Evolutionary conservation across 2,113 vertebrate genomes (phyloP).

Genomic region (Calonectris borealis): DNA sequence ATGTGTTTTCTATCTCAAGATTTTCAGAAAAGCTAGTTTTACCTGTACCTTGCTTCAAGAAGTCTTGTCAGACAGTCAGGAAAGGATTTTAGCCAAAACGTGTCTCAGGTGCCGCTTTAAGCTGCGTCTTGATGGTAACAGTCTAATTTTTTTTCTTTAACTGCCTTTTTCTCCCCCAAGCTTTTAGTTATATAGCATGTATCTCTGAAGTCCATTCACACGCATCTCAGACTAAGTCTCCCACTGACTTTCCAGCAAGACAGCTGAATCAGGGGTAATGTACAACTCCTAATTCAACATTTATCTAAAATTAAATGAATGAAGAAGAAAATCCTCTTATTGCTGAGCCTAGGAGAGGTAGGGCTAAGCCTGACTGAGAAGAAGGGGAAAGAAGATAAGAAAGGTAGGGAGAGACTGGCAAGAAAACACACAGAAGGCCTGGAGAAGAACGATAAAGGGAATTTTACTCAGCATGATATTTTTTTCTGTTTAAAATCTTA

Average conservation of each 20-base stretch:
- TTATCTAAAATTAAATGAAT: slow-evolving; percentile 64
- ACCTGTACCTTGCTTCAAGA: neutral
- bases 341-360: slow-evolving; percentile 21
- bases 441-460: slow-evolving; percentile 31
- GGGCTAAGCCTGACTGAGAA: slow-evolving; percentile 42
- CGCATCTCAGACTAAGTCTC: slow-evolving; percentile 12
- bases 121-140: neutral
- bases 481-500: neutral
- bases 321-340: slow-evolving; percentile 61
- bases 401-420: neutral
- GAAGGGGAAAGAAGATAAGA: slow-evolving; percentile 40
- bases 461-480: neutral
- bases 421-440: slow-evolving; percentile 22
- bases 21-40: neutral
- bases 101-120: neutral
- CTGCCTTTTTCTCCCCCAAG: neutral
- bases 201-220: slow-evolving; percentile 22
- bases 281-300: slow-evolving; percentile 54
- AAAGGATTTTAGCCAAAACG: neutral
- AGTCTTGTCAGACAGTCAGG: neutral
- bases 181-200: neutral
- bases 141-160: neutral
- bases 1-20: neutral
- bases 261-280: slow-evolving; percentile 44
- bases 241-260: slow-evolving; percentile 23